Conservation (phyloP, 2,888 invertebrate genomes). For the Rosalia funebris region DNA sequence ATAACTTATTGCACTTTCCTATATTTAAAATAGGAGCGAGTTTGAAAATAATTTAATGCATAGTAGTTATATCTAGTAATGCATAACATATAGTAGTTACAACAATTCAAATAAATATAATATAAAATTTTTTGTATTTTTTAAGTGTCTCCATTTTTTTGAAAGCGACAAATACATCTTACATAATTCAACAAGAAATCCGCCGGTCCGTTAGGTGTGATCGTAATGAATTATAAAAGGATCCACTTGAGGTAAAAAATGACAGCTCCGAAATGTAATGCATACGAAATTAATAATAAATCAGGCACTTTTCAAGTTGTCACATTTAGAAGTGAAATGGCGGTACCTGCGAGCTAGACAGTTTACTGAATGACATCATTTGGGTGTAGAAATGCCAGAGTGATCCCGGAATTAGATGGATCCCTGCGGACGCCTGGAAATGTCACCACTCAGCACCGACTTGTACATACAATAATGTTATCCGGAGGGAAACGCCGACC, state of each 20-base stretch:
- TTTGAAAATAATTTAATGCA: no score
- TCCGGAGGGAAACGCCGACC: slow-evolving; percentile 53
- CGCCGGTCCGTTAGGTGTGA: not conserved
- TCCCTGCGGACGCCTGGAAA: slow-evolving; percentile 60
- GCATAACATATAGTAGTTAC: no score
- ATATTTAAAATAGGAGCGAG: no score
- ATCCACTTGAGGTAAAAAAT: not conserved
- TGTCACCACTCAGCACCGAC: slow-evolving; percentile 63
- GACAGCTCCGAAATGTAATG: slow-evolving; percentile 8
- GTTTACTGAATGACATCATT: slow-evolving; percentile 57
- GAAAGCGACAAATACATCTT: no score
- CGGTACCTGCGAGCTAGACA: slow-evolving; percentile 38
- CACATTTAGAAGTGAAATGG: slow-evolving; percentile 40
- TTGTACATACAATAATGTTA: slow-evolving; percentile 63
- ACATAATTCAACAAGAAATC: no score
- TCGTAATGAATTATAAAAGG: not conserved
- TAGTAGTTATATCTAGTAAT: no score
- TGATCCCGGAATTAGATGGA: slow-evolving; percentile 61
- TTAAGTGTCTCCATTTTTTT: no score
- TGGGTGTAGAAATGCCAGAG: slow-evolving; percentile 62
- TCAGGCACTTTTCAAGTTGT: slow-evolving; percentile 40
- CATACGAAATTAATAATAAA: slow-evolving; percentile 43
- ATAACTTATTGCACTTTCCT: no score
- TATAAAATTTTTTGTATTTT: no score
- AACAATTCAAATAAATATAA: no score